Percentiles rank a stretch among this genome's conserved stretches.
phyloP scores from a whole-genome alignment of 1,140 invertebrate species.

The Penaeus japonicus region DNA sequence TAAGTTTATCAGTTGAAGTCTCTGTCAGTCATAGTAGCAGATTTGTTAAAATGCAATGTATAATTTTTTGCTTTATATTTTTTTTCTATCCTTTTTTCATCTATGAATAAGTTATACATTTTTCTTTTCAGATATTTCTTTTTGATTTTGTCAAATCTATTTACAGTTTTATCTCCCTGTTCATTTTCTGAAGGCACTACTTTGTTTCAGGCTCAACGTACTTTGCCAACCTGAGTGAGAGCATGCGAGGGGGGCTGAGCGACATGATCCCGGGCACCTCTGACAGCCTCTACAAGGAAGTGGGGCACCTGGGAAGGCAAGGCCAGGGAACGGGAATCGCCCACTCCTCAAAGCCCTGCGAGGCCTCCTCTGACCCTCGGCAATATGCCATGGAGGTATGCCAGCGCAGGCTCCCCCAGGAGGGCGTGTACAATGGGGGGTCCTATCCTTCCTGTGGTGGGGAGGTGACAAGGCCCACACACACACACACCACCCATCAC shows the following conservation, averaged over 20 bases:
- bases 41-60: too few relatives aligned
- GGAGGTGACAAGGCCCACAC: background rate
- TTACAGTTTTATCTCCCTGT: background rate
- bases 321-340: background rate
- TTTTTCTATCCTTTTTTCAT: too few relatives aligned
- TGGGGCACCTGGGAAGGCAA: slow-evolving; percentile 24
- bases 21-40: too few relatives aligned
- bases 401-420: slow-evolving; percentile 27
- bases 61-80: too few relatives aligned
- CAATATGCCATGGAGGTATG: slow-evolving; percentile 27
- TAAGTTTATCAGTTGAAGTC: too few relatives aligned
- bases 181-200: background rate
- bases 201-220: slow-evolving; percentile 39
- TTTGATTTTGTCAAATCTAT: background rate
- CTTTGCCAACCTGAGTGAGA: slow-evolving; percentile 40
- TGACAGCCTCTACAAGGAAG: slow-evolving; percentile 27
- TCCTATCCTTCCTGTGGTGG: slow-evolving; percentile 24
- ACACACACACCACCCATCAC: background rate
- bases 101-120: too few relatives aligned
- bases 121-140: too few relatives aligned
- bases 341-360: slow-evolving; percentile 12
- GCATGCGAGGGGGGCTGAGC: slow-evolving; percentile 31
- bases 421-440: slow-evolving; percentile 17
- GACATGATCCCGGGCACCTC: slow-evolving; percentile 30
- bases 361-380: slow-evolving; percentile 11